Base-by-base conservation (phyloP, 2,797 vertebrate genomes). In the Acanthurus leucopareius region DNA sequence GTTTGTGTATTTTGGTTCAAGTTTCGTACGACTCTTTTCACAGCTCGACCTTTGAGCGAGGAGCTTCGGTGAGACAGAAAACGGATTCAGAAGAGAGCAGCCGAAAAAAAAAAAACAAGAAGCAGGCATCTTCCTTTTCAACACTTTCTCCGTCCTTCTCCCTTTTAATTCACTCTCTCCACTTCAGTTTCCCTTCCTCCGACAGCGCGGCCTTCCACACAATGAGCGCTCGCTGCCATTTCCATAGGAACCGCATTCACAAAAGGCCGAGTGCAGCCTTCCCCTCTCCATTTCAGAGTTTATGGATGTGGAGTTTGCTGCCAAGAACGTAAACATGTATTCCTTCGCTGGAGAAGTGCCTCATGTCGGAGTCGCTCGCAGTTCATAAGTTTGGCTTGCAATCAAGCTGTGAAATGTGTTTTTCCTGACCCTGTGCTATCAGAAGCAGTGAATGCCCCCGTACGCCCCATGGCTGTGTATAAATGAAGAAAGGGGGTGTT, bases 301-400 rank as follows among this genome's bases (percentile, higher is more conserved):
- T 76, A 77, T 78, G 54, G 75, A 64, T 28, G 58, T 63, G 61
- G 42, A 66, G n/a, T 47, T 0, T 16, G 20, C 53, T 77, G 85
- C 79, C 85, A 83, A 77, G 51, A 83, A 66, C 65, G 69, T 82
- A 77, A 85, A 91, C 73, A 69, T 64, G 28, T 60, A 69, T 44
- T 28, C 60, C 62, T 74, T 49, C 74, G 80, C 76, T 65, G 69
- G 45, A 73, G 62, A 45, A 7, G 32, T 19, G 47, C 54, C 71
- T 69, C 67, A 44, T 56, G 54, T 62, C 58, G 38, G 42, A 57
- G 63, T 20, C 35, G 57, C 57, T 72, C 35, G 4, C 48, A 69
- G 49, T 56, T 79, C 61, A 54, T 56, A 49, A n/a, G 8, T 61
- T 45, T 66, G 67, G 65, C 68, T 35, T 28, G 20, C 7, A 40